Evolutionary conservation across 2,797 vertebrate species (phyloP).

Genomic region (Urosaurus nigricauda): DNA sequence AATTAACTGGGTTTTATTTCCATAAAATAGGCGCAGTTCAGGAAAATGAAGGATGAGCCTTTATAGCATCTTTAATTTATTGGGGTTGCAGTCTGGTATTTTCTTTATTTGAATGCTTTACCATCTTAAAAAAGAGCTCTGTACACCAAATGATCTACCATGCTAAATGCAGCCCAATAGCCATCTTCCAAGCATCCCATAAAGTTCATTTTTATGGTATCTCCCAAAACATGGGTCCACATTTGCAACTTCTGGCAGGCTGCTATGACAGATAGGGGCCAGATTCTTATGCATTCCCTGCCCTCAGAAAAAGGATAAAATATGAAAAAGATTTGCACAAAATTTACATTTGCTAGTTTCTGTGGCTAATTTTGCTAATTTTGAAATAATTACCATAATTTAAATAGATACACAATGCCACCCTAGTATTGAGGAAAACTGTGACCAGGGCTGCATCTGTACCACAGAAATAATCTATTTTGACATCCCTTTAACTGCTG

Average conservation of each 20-base stretch:
- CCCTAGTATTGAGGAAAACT: not conserved
- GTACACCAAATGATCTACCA: not conserved
- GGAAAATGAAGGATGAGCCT: not conserved
- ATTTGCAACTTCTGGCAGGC: not conserved
- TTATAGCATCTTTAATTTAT: not conserved
- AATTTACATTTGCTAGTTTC: not conserved
- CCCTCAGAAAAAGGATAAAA: not conserved
- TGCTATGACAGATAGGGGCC: not conserved
- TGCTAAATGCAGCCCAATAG: not conserved
- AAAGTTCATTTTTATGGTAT: not conserved
- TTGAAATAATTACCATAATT: not conserved
- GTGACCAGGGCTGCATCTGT: too few species aligned
- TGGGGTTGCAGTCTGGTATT: not conserved
- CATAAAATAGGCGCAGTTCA: not conserved
- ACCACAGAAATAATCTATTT: too few species aligned
- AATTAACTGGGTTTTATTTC: not conserved
- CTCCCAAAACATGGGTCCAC: not conserved
- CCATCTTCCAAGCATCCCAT: not conserved
- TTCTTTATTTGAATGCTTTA: not conserved
- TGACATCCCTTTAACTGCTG: too few species aligned
- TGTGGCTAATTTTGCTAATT: not conserved
- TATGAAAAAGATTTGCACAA: not conserved
- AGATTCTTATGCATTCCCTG: not conserved
- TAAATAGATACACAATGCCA: not conserved
- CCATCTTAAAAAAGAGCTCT: not conserved